Base-by-base conservation (phyloP, 1,140 invertebrate species). In the Limonius californicus region DNA sequence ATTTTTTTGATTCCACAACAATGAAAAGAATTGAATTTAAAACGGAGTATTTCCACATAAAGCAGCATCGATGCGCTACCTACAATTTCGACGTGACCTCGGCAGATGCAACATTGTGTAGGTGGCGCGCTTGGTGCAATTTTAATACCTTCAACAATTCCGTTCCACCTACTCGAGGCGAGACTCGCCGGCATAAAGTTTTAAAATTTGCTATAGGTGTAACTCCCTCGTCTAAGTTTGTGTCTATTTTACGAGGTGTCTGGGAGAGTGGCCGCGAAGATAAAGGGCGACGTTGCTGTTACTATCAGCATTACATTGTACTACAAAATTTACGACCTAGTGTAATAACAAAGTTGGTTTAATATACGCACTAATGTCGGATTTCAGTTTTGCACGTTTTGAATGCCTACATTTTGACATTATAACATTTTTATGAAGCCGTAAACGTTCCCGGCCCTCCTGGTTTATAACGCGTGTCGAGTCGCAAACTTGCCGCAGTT, bases 291-390 rank as follows among this genome's bases (percentile, higher is more conserved):
- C 9, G 23, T 27, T 3, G 9, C 9, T 27, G 3, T 27, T 27
- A 27, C 23, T 27, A 27, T 27, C 23, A 27, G 23, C 3, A 27
- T 27, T 27, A 39, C 35, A 39, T 39, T 39, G 8, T 39, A 39
- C 3, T 12, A 39, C 35, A 27, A 27, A 27, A 27, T 27, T 27
- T 27, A 27, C 9, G 42, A 45, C 12, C 16, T 45, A 18, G 12
- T 45, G 42, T 45, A 45, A 45, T 45, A 45, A 45, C 42, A 45
- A 45, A 45, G 42, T 45, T 45, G n/a, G 42, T 45, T 50, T 21
- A 50, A 50, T 21, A 50, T 19, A 50, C 45, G 45, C 45, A 18
- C 45, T 12, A 39, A 39, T 39, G 35, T 39, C n/a, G n/a, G n/a
- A 39, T 39, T 39, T 39, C n/a, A 39, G 35, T n/a, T 39, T 39